phyloP scores from a whole-genome alignment of 2,888 invertebrate genomes.

The Cyclophora albipunctata region DNA sequence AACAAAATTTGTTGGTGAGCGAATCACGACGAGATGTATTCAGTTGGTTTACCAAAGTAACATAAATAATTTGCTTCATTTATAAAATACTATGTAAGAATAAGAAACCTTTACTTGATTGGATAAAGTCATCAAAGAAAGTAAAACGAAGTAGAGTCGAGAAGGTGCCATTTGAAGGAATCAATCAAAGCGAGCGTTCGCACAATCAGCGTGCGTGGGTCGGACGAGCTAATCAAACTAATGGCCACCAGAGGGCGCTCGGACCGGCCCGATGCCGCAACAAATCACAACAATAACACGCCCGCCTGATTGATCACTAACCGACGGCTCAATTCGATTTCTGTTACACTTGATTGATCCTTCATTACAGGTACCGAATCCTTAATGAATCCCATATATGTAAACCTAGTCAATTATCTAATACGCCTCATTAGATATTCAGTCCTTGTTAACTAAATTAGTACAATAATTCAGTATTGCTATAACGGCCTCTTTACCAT shows the following conservation, averaged over 20 bases:
- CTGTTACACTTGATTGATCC: slow-evolving; percentile 50
- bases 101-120: slow-evolving; percentile 6
- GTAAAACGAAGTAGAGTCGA: slow-evolving; percentile 7
- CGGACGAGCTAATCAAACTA: slow-evolving; percentile 69
- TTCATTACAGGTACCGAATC: slow-evolving; percentile 30
- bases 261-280: slow-evolving; percentile 38
- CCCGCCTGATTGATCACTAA: slow-evolving; percentile 56
- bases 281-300: slow-evolving; percentile 68
- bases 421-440: neutral
- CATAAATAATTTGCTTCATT: too few relatives aligned
- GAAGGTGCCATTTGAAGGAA: slow-evolving; percentile 55
- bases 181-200: slow-evolving; percentile 64
- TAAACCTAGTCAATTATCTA: neutral
- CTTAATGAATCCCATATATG: slow-evolving; percentile 9
- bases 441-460: neutral
- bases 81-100: neutral
- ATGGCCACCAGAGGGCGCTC: slow-evolving; percentile 45
- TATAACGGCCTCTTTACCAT: too few relatives aligned
- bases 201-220: slow-evolving; percentile 62
- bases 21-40: too few relatives aligned
- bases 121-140: neutral
- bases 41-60: too few relatives aligned
- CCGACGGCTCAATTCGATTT: slow-evolving; percentile 49
- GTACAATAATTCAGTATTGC: too few relatives aligned
- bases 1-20: too few relatives aligned